Evolutionary conservation across 2,113 vertebrate species (phyloP).

Genomic region (Numida meleagris): DNA sequence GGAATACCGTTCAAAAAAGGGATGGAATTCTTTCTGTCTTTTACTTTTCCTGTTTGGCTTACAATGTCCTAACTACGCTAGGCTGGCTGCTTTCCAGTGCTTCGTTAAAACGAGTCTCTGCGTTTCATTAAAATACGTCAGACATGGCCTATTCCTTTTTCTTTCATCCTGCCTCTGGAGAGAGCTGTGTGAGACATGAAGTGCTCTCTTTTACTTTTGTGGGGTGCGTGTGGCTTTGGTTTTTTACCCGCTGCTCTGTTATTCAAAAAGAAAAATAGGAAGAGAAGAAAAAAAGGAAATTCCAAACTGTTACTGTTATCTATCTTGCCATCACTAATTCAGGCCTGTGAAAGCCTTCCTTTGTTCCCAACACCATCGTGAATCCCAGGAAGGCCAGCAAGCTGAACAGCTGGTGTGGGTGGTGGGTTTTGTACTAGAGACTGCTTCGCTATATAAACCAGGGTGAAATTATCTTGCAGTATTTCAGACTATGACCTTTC

Average conservation of each 20-base stretch:
- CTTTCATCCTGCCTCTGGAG: background rate
- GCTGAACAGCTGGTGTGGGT: background rate
- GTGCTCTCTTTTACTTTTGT: background rate
- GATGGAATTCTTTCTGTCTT: background rate
- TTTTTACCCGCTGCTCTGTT: background rate
- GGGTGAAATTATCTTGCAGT: constrained; percentile 57
- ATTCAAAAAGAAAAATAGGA: background rate
- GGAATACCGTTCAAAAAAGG: background rate
- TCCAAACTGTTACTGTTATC: background rate
- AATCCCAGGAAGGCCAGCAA: background rate
- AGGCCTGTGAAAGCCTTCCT: background rate
- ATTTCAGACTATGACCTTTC: constrained; percentile 72
- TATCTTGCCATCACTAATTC: background rate
- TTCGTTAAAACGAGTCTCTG: background rate
- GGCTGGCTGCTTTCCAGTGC: background rate
- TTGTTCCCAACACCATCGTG: background rate
- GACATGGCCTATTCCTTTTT: background rate
- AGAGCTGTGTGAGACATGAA: background rate
- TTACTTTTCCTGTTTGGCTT: background rate
- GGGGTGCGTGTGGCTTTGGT: background rate
- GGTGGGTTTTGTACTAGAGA: background rate
- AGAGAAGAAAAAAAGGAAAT: background rate
- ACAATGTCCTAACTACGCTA: background rate
- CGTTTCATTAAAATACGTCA: background rate
- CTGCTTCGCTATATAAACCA: constrained; percentile 35